These are phyloP conservation scores for Onchidella celtica DNA, from an alignment of 2,888 invertebrate genomes.

Conservation along the genomic window DNA sequence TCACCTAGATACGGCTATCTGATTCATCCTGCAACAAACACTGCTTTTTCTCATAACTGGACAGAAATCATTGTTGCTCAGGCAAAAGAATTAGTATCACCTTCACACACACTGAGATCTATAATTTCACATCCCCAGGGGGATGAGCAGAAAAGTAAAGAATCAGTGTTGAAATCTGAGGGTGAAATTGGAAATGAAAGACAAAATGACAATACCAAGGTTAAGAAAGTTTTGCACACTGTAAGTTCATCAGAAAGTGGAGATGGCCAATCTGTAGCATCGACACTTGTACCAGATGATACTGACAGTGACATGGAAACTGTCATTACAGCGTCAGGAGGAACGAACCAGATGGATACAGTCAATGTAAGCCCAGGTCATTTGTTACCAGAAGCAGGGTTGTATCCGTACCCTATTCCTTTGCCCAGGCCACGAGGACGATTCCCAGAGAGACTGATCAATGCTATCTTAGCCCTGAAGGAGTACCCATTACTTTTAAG, in stretches of 20 bases:
- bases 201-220: not conserved
- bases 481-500: slow-evolving; percentile 38
- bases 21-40: not conserved
- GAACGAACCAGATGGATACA: not conserved
- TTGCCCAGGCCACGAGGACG: slow-evolving; percentile 41
- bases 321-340: not conserved
- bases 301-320: slow-evolving; percentile 22
- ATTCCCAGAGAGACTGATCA: slow-evolving; percentile 58
- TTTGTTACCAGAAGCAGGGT: not conserved
- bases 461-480: slow-evolving; percentile 57
- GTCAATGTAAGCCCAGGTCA: not conserved
- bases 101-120: no score
- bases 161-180: no score
- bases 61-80: not conserved
- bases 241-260: slow-evolving; percentile 4
- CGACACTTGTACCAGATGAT: slow-evolving; percentile 7
- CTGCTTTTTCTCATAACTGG: not conserved
- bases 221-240: not conserved
- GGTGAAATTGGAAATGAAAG: no score
- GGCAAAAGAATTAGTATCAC: not conserved
- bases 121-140: no score
- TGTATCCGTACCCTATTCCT: not conserved
- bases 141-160: no score
- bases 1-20: slow-evolving; percentile 57
- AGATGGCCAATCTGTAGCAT: not conserved